These are phyloP conservation scores for Piliocolobus tephrosceles DNA, from an alignment of 2,113 vertebrate genomes.

Conservation along the genomic window DNA sequence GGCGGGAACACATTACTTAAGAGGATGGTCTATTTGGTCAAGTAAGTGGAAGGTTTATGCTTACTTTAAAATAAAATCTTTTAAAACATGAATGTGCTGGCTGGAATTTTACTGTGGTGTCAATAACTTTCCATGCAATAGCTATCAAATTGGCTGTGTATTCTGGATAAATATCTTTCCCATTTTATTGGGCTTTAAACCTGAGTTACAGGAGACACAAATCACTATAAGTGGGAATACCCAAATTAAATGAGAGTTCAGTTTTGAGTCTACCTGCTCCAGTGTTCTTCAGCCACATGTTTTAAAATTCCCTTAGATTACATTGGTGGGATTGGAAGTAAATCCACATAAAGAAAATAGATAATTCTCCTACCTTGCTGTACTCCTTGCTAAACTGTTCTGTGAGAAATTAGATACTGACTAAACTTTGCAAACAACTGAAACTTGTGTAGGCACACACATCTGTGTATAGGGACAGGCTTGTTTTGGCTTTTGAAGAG, in stretches of 20 bases:
- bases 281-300: neutral
- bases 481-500: neutral
- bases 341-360: conserved; percentile 42
- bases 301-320: conserved; percentile 35
- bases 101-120: conserved; percentile 47
- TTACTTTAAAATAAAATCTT: conserved; percentile 56
- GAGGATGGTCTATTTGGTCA: conserved; percentile 29
- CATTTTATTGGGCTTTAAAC: conserved; percentile 69
- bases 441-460: neutral
- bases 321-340: neutral
- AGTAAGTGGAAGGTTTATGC: conserved; percentile 33
- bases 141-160: conserved; percentile 56
- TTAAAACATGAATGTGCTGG: conserved; percentile 26
- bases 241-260: conserved; percentile 56
- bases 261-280: neutral
- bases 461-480: neutral
- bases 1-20: neutral
- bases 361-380: neutral
- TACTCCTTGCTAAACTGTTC: neutral
- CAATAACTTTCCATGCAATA: conserved; percentile 35
- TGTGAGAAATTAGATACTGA: neutral
- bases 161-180: conserved; percentile 57
- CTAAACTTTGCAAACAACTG: neutral
- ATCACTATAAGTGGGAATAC: conserved; percentile 5
- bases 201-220: conserved; percentile 41